Conservation (phyloP, 2,797 vertebrate species). For the Sebastes hubbsi region DNA sequence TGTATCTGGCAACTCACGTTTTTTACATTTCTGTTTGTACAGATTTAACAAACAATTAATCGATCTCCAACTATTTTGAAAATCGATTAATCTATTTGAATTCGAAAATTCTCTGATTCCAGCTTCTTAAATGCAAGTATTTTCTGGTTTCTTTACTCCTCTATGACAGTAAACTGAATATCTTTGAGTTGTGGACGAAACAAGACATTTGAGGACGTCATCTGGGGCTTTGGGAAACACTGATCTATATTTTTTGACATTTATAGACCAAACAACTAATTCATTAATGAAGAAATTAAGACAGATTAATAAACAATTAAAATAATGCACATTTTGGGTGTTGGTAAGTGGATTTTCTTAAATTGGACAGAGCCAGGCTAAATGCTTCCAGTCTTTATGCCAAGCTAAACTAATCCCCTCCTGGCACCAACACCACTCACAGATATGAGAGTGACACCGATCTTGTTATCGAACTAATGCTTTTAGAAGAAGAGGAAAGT, state of each 20-base stretch:
- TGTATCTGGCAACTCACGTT: no score
- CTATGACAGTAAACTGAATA: no score
- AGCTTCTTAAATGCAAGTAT: fast-evolving
- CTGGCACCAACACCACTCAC: neutral
- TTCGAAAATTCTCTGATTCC: no score
- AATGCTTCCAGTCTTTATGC: neutral
- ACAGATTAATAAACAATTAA: no score
- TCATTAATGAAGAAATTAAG: fast-evolving
- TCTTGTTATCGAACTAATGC: neutral
- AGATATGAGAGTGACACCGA: neutral
- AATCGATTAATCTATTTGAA: no score
- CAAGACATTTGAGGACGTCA: no score
- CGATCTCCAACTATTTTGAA: no score
- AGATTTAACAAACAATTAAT: no score
- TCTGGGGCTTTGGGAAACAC: no score
- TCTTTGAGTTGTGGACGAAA: no score
- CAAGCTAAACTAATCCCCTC: neutral
- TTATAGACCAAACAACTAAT: no score
- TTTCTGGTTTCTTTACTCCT: no score
- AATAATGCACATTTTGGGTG: neutral
- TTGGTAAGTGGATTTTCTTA: neutral
- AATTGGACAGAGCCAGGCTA: neutral
- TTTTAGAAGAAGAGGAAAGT: neutral
- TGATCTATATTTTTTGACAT: fast-evolving
- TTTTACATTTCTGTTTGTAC: neutral